Base-by-base conservation (phyloP, 30 jellyfish, hydroid and myxozoan genomes). In the Cassiopea xamachana region DNA sequence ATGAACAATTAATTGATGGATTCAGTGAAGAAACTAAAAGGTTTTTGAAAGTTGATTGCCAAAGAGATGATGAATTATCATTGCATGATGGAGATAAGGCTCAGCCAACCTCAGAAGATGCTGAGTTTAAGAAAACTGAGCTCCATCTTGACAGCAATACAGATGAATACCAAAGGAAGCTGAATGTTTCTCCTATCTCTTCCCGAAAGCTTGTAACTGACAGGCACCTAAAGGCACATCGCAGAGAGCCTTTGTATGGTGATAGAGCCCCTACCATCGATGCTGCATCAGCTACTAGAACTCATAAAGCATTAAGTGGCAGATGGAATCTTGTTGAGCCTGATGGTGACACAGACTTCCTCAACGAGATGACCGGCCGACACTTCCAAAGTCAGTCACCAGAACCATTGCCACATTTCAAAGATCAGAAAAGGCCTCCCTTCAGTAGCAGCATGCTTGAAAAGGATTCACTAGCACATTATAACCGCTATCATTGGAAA, bases 181-280 rank as follows among this genome's bases (percentile, higher is more conserved):
- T 15, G n/a, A 12, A 39, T 19, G 2, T 10, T 2, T 19, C 55
- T 71, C 58, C 10, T 9, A 4, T 71, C 51, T 8, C 7, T 16
- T 43, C 51, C 51, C 58, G 16, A 43, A 19, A 43, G 80, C 50
- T 6, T 2, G 7, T 19, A 19, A n/a, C 27, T 16, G 51, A 43
- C 58, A 71, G 27, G 80, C 80, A 71, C 6, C 14, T 4, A 14
- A 12, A 27, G 4, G 17, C 15, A 9, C 80, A 71, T 7, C 7
- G 27, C 80, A 71, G 55, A 16, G 80, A 27, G 80, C 80, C 55
- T 6, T 19, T 71, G 58, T 71, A 71, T 43, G 80, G 80, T 7
- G 80, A 71, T 16, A 71, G 80, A 71, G 80, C 80, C 1, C 80
- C 80, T 1, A 2, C 43, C 2, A 2, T 64, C 15, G 74, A 64